Base-by-base conservation (phyloP, 2,888 invertebrate genomes). In the Tuta absoluta region DNA sequence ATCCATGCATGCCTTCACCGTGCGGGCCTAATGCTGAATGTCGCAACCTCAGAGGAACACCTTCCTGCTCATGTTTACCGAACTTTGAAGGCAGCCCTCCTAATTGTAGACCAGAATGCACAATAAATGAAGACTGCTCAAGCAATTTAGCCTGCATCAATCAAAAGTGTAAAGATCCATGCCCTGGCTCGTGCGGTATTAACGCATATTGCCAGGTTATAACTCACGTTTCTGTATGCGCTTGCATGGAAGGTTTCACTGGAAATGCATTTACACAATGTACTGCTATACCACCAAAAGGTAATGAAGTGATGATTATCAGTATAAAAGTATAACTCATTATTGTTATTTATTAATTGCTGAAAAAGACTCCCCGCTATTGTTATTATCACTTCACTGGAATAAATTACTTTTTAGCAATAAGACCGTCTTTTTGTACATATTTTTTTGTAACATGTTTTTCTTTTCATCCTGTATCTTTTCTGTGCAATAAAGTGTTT, bases 1-100 rank as follows among this genome's bases (percentile, higher is more conserved):
- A 95, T 79, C 94, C 95, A 2, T 95, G 95, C 74, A 78, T 93
- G 53, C 95, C 95, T 48, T 94, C 95, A 24, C 95, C 94, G 0
- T 95, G 95, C 79, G 95, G 95, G 58, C 86, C 93, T 7, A 93
- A 94, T 78, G 92, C 94, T 10, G 85, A 92, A 70, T 95, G 95
- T 73, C 89, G 92, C 68, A 89, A 92, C 70, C 81, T 92, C 51
- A 89, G 89, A 64, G 93, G 93, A 37, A 84, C 87, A 67, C 93
- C 94, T 41, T 93, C 93, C 19, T 94, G 94, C 75, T 93, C 93
- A n/a, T 94, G 95, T 81, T 79, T 93, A 70, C 84, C 92, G 10
- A 92, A 90, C 70, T 95, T 92, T 77, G 91, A 93, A 71, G 95
- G 95, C 64, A 93, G 92, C 65, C 94, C 95, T 45, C 94, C 95